Base-by-base conservation (phyloP, 2,888 invertebrate species). In the Orthosia gracilis region DNA sequence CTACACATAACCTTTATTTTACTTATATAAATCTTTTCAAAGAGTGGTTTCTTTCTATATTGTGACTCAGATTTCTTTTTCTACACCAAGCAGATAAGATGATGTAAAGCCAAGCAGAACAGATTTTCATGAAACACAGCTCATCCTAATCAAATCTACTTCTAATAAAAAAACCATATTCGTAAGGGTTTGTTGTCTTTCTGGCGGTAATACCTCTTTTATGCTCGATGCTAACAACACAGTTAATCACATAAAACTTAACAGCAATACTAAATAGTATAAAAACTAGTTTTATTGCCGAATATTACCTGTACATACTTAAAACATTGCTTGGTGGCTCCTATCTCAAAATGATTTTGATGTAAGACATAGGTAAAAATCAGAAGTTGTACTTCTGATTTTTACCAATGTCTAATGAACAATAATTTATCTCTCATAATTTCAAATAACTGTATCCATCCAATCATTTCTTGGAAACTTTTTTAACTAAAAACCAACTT, bases 221-320 rank as follows among this genome's bases (percentile, higher is more conserved):
- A 17, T 50, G 50, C 18, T 18, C 18, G 50, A 50, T 0, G 18
- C 18, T 50, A 18, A 7, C 18, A 50, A 18, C 18, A 18, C 18
- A 5, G 13, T 18, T n/a, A n/a, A n/a, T n/a, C 50, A 50, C 50
- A 26, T 55, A 13, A 13, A 55, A 4, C 13, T 23, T 23, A 1
- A 21, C 21, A 21, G 4, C 55, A 55, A 23, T 55, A 55, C 15
- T 55, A 50, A 50, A 49, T 11, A 11, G 4, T 17, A 55, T 55
- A 58, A 15, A 40, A 23, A n/a, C n/a, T 3, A 65, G 31, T 69
- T 23, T 23, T 67, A 69, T 50, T 66, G 18, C 50, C 7, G 15
- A 67, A 40, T 52, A n/a, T n/a, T n/a, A 23, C 15, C 12, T 13
- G 15, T n/a, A 15, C 69, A 68, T 68, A 52, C 7, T 69, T 67